Evolutionary conservation across 2,888 invertebrate species (phyloP), one percentile per base, ranked within the genome.

Genomic region (Luperina nickerlii): DNA sequence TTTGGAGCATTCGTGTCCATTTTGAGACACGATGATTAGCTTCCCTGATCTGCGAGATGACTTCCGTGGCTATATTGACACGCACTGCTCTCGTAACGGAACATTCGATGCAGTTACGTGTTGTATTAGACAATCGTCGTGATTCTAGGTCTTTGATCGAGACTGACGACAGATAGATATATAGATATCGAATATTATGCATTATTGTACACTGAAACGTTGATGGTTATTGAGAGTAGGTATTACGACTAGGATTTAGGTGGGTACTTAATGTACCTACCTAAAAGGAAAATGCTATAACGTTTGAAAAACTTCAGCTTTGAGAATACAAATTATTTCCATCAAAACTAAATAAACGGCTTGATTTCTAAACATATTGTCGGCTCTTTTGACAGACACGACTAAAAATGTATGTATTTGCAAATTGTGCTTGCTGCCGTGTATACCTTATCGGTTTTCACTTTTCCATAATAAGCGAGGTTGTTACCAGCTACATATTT

Each of bases 71-170:
- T 65, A 54, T 67, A 68, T 45, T 72, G 74, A 60, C 84, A 84
- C 74, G 86, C 76, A 78, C 45, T n/a, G 51, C 27, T 68, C 51
- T 7, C 38, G 69, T 84, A 74, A 79, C 73, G 71, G 71, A 66
- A 32, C 24, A 73, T 68, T 85, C 57, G 75, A 78, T 74, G 73
- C 75, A 84, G 83, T 86, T 84, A 74, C 79, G 86, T 86, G 62
- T 76, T 57, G 32, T 69, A 69, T 79, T 79, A 84, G 57, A 72
- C 80, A 84, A 83, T 79, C 20, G 24, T 60, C 66, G 85, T 38
- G 63, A 67, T 71, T 77, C 63, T 63, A 57, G 42, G 32, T 78
- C n/a, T 68, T 20, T 15, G 63, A 51, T 38, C 48, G 20, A 69
- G 18, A 57, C 20, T 13, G 66, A 27, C 60, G 42, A 65, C 38